Percentiles rank a stretch among this genome's conserved stretches.
Conservation (phyloP, 2,888 invertebrate species). For the Spodoptera littoralis region DNA sequence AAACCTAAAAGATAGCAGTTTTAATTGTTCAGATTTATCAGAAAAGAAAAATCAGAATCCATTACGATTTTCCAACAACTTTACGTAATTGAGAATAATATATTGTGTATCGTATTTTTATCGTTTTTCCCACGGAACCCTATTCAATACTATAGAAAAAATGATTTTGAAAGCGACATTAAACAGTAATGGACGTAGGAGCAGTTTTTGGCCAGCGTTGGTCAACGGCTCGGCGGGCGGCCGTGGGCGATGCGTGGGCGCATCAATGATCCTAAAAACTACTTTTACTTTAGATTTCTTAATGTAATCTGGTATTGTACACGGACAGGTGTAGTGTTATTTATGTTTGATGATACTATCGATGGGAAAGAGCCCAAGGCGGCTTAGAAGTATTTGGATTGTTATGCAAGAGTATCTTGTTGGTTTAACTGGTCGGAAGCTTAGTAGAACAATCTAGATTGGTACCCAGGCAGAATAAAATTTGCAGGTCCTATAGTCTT, state of each 20-base stretch:
- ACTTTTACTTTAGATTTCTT: slow-evolving; percentile 71
- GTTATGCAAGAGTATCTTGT: neutral
- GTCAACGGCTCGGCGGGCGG: slow-evolving; percentile 70
- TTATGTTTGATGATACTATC: slow-evolving; percentile 4
- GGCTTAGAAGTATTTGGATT: neutral
- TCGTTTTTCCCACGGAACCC: slow-evolving; percentile 2
- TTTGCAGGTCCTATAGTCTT: too few relatives aligned
- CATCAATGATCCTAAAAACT: slow-evolving; percentile 61
- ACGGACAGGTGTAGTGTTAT: slow-evolving; percentile 39
- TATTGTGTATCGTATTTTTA: neutral
- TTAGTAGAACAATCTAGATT: too few relatives aligned
- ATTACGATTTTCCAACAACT: too few relatives aligned
- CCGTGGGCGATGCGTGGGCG: slow-evolving; percentile 71
- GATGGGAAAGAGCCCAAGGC: slow-evolving; percentile 27
- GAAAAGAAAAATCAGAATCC: too few relatives aligned
- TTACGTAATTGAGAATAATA: too few relatives aligned
- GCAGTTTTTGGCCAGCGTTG: slow-evolving; percentile 79
- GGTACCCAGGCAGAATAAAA: too few relatives aligned
- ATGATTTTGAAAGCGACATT: slow-evolving; percentile 48
- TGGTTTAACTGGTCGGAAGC: too few relatives aligned
- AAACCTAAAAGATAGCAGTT: too few relatives aligned
- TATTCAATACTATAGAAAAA: slow-evolving; percentile 11
- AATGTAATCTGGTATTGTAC: slow-evolving; percentile 47
- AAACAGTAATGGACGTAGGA: slow-evolving; percentile 67
- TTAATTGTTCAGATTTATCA: too few relatives aligned